Conservation (phyloP, 2,888 invertebrate genomes). For the Pyrocoelia pectoralis region DNA sequence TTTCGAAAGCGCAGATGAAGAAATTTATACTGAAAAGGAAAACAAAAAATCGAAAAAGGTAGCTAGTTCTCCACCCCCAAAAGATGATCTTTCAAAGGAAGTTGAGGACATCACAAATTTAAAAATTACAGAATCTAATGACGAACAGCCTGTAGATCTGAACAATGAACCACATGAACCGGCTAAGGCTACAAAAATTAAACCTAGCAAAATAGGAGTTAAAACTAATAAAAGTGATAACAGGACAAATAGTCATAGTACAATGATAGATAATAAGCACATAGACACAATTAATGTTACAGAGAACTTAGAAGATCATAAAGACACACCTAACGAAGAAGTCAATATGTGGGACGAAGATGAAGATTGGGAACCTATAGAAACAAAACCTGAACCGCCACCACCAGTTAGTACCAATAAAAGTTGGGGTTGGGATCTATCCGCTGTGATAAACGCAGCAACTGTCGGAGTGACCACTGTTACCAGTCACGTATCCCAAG, state of each 20-base stretch:
- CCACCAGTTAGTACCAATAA: constrained; percentile 49
- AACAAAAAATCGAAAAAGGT: constrained; percentile 17
- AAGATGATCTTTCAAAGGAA: neutral
- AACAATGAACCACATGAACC: neutral
- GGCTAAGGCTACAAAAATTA: neutral
- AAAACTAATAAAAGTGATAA: no score
- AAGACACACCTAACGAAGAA: no score
- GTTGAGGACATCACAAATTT: neutral
- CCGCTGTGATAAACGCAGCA: constrained; percentile 78
- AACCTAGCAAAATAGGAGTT: neutral
- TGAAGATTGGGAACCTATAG: constrained; percentile 50
- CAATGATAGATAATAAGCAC: no score
- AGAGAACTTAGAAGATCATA: neutral
- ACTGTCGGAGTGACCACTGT: constrained; percentile 78
- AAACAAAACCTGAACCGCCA: constrained; percentile 5
- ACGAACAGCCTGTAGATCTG: neutral
- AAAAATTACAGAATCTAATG: neutral
- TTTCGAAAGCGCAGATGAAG: constrained; percentile 82
- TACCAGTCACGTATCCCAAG: constrained; percentile 83
- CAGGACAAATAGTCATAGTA: no score
- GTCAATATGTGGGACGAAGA: constrained; percentile 60
- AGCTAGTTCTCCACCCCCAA: neutral
- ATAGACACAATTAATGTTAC: neutral
- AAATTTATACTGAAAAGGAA: constrained; percentile 61
- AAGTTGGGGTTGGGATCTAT: constrained; percentile 81